Conservation (phyloP, 2,888 invertebrate species). For the Hypomecis punctinalis region DNA sequence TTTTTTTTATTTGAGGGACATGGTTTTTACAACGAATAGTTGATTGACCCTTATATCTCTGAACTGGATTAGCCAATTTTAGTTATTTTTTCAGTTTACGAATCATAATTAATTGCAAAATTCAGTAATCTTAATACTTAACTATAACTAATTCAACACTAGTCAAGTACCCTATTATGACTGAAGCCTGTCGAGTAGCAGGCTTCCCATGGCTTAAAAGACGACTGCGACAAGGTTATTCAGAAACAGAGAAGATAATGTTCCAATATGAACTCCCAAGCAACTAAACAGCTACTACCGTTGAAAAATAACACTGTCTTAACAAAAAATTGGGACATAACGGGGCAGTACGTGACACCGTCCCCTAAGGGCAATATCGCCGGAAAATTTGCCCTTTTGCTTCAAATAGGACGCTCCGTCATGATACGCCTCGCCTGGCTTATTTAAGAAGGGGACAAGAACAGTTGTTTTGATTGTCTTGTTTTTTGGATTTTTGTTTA, state of each 20-base stretch:
- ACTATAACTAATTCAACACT: too few species aligned
- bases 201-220: too few species aligned
- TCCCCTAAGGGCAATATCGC: conserved; percentile 54
- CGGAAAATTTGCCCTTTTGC: conserved; percentile 45
- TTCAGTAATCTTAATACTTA: too few species aligned
- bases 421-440: conserved; percentile 57
- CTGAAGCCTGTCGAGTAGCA: too few species aligned
- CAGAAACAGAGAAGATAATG: not conserved
- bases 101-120: too few species aligned
- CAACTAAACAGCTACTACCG: conserved; percentile 34
- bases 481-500: conserved; percentile 35
- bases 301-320: conserved; percentile 56
- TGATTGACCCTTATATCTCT: too few species aligned
- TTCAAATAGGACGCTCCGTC: conserved; percentile 63
- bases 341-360: conserved; percentile 64
- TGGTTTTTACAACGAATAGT: too few species aligned
- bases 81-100: too few species aligned
- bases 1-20: too few species aligned
- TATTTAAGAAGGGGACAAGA: conserved; percentile 40
- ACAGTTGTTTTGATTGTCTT: conserved; percentile 41
- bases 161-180: too few species aligned
- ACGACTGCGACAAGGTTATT: too few species aligned
- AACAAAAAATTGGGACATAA: conserved; percentile 74
- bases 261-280: not conserved
- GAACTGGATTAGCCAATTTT: too few species aligned